Evolutionary conservation across 2,888 invertebrate genomes (phyloP).

Genomic region (Andrena fulva): DNA sequence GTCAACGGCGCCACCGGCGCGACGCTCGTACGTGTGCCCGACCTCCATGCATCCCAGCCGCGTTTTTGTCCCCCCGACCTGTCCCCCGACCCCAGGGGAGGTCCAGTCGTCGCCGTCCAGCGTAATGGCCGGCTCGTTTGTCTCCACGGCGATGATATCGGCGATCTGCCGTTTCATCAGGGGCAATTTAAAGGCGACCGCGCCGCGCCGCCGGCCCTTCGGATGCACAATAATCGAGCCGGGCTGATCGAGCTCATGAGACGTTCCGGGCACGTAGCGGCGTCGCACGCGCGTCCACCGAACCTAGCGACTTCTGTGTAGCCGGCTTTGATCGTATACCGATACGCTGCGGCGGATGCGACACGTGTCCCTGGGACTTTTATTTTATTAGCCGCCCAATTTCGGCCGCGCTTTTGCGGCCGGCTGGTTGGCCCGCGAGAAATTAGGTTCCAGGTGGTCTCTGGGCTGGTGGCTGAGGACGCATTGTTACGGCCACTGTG

Average conservation of each 20-base stretch:
- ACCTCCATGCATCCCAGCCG: background rate
- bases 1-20: conserved; percentile 17
- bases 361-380: conserved; percentile 18
- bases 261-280: conserved; percentile 66
- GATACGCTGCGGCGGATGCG: conserved; percentile 8
- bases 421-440: background rate
- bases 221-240: conserved; percentile 64
- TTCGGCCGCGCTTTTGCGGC: background rate
- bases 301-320: conserved; percentile 52
- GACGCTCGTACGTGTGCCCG: conserved; percentile 15
- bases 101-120: conserved; percentile 7
- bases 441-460: background rate
- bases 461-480: no score
- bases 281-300: conserved; percentile 53
- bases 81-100: conserved; percentile 18
- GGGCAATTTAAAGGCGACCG: conserved; percentile 66
- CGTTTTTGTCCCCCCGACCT: conserved; percentile 42
- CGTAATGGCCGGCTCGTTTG: conserved; percentile 64
- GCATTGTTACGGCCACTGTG: no score
- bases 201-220: conserved; percentile 30
- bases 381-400: conserved; percentile 13
- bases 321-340: background rate
- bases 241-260: conserved; percentile 63
- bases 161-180: conserved; percentile 75
- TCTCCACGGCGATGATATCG: conserved; percentile 61